Base-by-base conservation (phyloP, 2,113 vertebrate genomes). In the Raphicerus campestris region DNA sequence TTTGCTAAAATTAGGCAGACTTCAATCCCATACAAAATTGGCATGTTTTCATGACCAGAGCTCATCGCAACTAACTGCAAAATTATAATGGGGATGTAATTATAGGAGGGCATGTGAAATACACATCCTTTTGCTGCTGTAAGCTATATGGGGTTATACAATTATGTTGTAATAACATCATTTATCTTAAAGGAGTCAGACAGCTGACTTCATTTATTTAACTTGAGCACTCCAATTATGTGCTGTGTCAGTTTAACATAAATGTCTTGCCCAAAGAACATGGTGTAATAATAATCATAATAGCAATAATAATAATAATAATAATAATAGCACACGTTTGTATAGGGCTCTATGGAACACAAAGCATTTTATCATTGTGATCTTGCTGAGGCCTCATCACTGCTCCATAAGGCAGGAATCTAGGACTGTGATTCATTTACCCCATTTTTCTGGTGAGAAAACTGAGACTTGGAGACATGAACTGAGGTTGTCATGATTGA, bases 1-100 rank as follows among this genome's bases (percentile, higher is more conserved):
- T 99, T 99, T 99, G 98, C 98, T 98, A 99, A 99, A 99, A 99
- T 99, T 99, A 99, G 98, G 98, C 98, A 98, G 98, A 98, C 98
- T 99, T 99, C 99, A 99, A 98, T 99, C 98, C 98, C 97, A 98
- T 98, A 98, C 98, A 98, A 99, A 99, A 98, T 98, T 99, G 98
- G 98, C 99, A 98, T 98, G 98, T 99, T 99, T 99, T 99, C 98
- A 99, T 98, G 99, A 99, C 98, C 99, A 99, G 98, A 98, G 98
- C 99, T 99, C 99, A 99, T 98, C 98, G 97, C 98, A 99, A 99
- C 98, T 99, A 99, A 99, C 98, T 99, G 98, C 99, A 99, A 99
- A 99, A 99, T 99, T 99, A 99, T 99, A 99, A 99, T 98, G 98
- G 98, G 98, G 98, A 98, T 98, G 97, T 98, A 99, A 98, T 99